A percentile compares a stretch with the other conserved stretches of the same genome.
Evolutionary conservation across 1,140 invertebrate genomes (phyloP).

Genomic region (Branchinecta lynchi): DNA sequence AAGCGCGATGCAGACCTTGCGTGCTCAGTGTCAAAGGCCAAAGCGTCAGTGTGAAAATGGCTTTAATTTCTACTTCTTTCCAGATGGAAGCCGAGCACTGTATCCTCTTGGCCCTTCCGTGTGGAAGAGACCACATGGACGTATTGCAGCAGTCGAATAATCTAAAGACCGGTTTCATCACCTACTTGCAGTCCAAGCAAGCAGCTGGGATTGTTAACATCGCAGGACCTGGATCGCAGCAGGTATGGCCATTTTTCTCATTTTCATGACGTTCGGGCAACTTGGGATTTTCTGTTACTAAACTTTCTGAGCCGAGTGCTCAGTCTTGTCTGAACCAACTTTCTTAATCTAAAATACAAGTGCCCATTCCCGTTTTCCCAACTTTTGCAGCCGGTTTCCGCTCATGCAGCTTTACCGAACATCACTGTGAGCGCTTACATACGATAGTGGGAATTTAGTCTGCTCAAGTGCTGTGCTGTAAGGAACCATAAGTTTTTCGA

Average conservation of each 20-base stretch:
- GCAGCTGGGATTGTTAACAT: conserved; percentile 96
- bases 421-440: too few species aligned
- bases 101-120: conserved; percentile 84
- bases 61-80: conserved; percentile 21
- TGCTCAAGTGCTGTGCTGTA: background rate
- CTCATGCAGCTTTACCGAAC: too few species aligned
- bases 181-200: conserved; percentile 86
- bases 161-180: conserved; percentile 80
- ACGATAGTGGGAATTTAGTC: too few species aligned
- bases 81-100: conserved; percentile 89
- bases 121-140: conserved; percentile 80
- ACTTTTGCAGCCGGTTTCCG: too few species aligned
- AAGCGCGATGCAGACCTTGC: too few species aligned
- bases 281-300: background rate
- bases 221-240: conserved; percentile 61
- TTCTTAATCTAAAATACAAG: background rate
- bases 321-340: background rate
- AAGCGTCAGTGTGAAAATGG: too few species aligned
- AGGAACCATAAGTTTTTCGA: background rate
- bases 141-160: conserved; percentile 81
- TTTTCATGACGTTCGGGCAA: background rate
- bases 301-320: background rate
- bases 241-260: conserved; percentile 37
- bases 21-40: too few species aligned
- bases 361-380: too few species aligned